phyloP scores from a whole-genome alignment of 2,797 vertebrate species.

The Eospalax fontanierii region DNA sequence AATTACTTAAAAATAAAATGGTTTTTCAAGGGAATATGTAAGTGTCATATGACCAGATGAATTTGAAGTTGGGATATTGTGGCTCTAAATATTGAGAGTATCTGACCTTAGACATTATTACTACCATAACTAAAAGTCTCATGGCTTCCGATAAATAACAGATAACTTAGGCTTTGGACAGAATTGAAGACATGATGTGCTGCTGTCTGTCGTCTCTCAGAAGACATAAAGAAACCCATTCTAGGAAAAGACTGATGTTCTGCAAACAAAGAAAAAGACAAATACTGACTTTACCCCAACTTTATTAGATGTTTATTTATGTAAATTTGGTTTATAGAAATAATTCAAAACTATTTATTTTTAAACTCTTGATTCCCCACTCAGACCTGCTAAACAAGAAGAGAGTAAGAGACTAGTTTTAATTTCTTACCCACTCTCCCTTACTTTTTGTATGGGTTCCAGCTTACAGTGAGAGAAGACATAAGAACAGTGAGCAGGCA shows the following conservation, averaged over 20 bases:
- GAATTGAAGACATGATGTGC: conserved; percentile 55
- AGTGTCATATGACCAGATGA: neutral
- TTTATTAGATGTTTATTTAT: conserved; percentile 51
- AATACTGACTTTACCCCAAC: conserved; percentile 3
- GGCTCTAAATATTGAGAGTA: neutral
- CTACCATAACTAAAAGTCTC: conserved; percentile 1
- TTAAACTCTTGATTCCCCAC: conserved; percentile 26
- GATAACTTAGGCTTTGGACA: conserved; percentile 47
- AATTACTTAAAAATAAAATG: conserved; percentile 65
- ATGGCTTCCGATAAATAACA: conserved; percentile 12
- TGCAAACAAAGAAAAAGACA: conserved; percentile 3
- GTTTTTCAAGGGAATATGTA: neutral
- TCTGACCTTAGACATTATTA: conserved; percentile 36
- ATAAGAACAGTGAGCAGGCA: neutral
- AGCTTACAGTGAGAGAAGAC: neutral
- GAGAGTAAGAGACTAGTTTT: neutral
- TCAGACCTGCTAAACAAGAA: conserved; percentile 16
- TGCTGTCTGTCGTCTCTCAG: conserved; percentile 18
- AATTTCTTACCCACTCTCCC: conserved; percentile 10
- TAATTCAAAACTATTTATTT: conserved; percentile 61
- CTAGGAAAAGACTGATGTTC: conserved; percentile 33
- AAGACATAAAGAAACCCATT: conserved; percentile 47
- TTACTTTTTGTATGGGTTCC: neutral
- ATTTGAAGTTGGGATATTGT: conserved; percentile 27
- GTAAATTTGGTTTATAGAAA: conserved; percentile 44